These are phyloP conservation scores for Caenorhabditis japonica DNA, from an alignment of 2,888 invertebrate species.

Conservation along the genomic window DNA sequence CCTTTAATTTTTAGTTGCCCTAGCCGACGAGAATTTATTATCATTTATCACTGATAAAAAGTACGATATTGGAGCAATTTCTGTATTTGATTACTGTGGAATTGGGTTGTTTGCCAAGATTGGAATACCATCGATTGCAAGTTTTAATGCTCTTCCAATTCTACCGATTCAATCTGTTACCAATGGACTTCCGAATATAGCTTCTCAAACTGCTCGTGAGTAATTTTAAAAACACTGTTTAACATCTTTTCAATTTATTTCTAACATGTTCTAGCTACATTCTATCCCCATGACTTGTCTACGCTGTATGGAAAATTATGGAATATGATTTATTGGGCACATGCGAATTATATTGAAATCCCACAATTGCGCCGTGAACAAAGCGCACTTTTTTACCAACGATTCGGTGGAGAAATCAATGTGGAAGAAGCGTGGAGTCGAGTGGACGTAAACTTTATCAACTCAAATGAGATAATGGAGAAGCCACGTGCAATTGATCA, in stretches of 20 bases:
- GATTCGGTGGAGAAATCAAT: slow-evolving; percentile 15
- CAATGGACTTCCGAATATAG: slow-evolving; percentile 30
- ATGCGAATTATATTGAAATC: slow-evolving; percentile 26
- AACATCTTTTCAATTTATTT: too few relatives aligned
- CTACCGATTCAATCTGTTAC: slow-evolving; percentile 29
- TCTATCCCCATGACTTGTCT: slow-evolving; percentile 13
- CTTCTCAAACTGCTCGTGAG: slow-evolving; percentile 30
- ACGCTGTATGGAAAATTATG: slow-evolving; percentile 33
- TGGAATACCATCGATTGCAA: slow-evolving; percentile 30
- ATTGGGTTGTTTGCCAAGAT: slow-evolving; percentile 10
- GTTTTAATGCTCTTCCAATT: slow-evolving; percentile 40
- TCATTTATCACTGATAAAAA: slow-evolving; percentile 44
- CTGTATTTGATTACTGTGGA: slow-evolving; percentile 53
- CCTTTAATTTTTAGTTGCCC: slow-evolving; percentile 27
- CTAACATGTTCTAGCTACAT: slow-evolving; percentile 28
- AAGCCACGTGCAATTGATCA: slow-evolving; percentile 58
- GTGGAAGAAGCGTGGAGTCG: slow-evolving; percentile 13
- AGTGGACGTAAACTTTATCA: slow-evolving; percentile 59
- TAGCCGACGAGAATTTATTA: slow-evolving; percentile 33
- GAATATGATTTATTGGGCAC: slow-evolving; percentile 35
- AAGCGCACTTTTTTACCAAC: slow-evolving; percentile 10
- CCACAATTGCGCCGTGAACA: slow-evolving; percentile 26
- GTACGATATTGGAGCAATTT: slow-evolving; percentile 52
- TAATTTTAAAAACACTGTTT: too few relatives aligned
- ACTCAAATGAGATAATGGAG: slow-evolving; percentile 71